Base-by-base conservation (phyloP, 2,113 vertebrate species). In the Ploceus nigricollis region DNA sequence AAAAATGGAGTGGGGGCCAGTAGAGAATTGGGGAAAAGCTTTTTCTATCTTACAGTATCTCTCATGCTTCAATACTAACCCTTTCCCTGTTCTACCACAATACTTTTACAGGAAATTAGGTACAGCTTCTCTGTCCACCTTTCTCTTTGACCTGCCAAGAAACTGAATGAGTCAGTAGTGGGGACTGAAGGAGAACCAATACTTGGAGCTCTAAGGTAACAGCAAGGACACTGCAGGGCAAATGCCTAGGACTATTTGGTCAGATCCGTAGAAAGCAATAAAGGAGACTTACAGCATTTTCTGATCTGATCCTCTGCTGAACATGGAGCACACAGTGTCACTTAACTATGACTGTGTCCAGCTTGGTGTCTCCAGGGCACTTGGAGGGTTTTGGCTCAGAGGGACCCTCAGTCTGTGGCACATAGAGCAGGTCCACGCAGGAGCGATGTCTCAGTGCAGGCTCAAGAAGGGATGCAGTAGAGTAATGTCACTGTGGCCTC, bases 391-490 rank as follows among this genome's bases (percentile, higher is more conserved):
- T 69, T 82, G 28, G 25, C 39, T 61, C 56, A n/a, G 54, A 61
- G 28, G 18, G 19, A 45, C 51, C 25, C 44, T 69, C 39, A 23
- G 25, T 10, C 24, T 33, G 20, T 56, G 71, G 60, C 50, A 23
- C 7, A 4, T 1, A n/a, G 71, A 77, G 37, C 23, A 63, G 54
- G 25, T 81, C 58, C 33, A 8, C 0, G 0, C 27, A n/a, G 45
- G 45, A 82, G 69, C 5, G 7, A 40, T 51, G 39, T 22, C 40
- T 82, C 45, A 15, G 57, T 0, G 0, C 33, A 42, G 82, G 73
- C 28, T 53, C 24, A 3, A 25, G 83, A 70, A 78, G 64, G 33
- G 61, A 69, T 23, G 48, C 56, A 47, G 60, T 17, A 22, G 47
- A 51, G 35, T 40, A 53, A 19, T 66, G 68, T 76, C 93, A 72